Percentiles rank a stretch among this genome's conserved stretches.
phyloP scores from a whole-genome alignment of 2,888 invertebrate genomes.

The Drosophila sordidula region DNA sequence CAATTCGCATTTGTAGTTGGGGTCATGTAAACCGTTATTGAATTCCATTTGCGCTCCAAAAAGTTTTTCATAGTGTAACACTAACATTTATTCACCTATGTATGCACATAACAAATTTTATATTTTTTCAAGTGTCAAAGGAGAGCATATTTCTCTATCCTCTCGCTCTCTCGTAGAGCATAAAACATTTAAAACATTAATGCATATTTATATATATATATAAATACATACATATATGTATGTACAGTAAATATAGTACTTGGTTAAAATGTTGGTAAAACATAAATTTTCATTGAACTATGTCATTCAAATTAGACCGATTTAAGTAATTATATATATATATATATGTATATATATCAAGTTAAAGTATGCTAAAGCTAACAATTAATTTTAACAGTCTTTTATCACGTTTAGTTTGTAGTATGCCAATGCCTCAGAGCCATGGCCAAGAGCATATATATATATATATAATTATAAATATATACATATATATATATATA shows the following conservation, averaged over 20 bases:
- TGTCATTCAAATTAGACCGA: slow-evolving; percentile 39
- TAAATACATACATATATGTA: slow-evolving; percentile 3
- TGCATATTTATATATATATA: slow-evolving; percentile 12
- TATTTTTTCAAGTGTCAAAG: background rate
- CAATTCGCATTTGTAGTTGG: slow-evolving; percentile 22
- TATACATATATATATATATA: slow-evolving; percentile 4
- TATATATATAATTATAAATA: slow-evolving; percentile 1
- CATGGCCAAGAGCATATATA: slow-evolving; percentile 12
- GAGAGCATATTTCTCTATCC: background rate
- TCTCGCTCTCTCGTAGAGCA: slow-evolving; percentile 30
- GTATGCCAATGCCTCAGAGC: slow-evolving; percentile 27
- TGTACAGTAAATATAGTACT: background rate
- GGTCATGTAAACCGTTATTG: slow-evolving; percentile 24
- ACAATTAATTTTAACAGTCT: slow-evolving; percentile 78
- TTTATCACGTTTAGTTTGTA: slow-evolving; percentile 79
- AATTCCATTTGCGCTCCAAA: slow-evolving; percentile 50
- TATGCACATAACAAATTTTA: slow-evolving; percentile 35
- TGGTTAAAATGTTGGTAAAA: slow-evolving; percentile 25
- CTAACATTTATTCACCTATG: slow-evolving; percentile 46
- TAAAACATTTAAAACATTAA: slow-evolving; percentile 52
- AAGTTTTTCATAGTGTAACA: slow-evolving; percentile 23
- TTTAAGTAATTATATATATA: slow-evolving; percentile 35
- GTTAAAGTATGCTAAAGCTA: slow-evolving; percentile 40
- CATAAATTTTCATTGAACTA: slow-evolving; percentile 40
- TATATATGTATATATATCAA: slow-evolving; percentile 24